Evolutionary conservation across 1,140 invertebrate species (phyloP).

Genomic region (Anadara kagoshimensis): DNA sequence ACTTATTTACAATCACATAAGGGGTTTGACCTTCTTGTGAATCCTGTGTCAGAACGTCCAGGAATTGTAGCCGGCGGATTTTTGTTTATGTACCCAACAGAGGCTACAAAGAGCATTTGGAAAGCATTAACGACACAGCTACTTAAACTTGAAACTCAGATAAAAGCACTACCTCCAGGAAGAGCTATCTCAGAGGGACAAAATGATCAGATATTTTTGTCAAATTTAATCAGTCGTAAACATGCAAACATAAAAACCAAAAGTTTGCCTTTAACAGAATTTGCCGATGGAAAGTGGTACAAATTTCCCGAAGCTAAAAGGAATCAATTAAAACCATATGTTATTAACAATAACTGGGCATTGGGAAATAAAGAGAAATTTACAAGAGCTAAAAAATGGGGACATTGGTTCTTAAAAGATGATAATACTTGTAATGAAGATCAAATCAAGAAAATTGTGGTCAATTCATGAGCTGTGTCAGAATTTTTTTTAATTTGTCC

Average conservation of each 20-base stretch:
- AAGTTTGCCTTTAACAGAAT: slow-evolving; percentile 40
- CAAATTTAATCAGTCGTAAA: slow-evolving; percentile 33
- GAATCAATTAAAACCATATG: slow-evolving; percentile 24
- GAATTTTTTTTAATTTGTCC: too few relatives aligned
- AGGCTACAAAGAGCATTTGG: slow-evolving; percentile 48
- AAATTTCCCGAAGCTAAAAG: slow-evolving; percentile 14
- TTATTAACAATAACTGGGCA: slow-evolving; percentile 57
- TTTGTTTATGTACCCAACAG: slow-evolving; percentile 49
- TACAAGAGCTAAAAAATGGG: slow-evolving; percentile 45
- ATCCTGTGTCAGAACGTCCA: slow-evolving; percentile 39
- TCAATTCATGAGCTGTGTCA: too few relatives aligned
- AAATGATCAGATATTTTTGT: slow-evolving; percentile 56
- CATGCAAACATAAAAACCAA: slow-evolving; percentile 44
- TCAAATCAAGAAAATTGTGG: slow-evolving; percentile 29
- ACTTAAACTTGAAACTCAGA: slow-evolving; percentile 29
- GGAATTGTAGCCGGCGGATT: slow-evolving; percentile 50
- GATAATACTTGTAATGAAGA: slow-evolving; percentile 33
- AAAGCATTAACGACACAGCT: slow-evolving; percentile 41
- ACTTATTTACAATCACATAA: slow-evolving; percentile 27
- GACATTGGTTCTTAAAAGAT: slow-evolving; percentile 51
- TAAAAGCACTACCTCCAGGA: slow-evolving; percentile 23
- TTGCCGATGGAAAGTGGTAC: slow-evolving; percentile 63
- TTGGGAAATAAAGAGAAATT: slow-evolving; percentile 44
- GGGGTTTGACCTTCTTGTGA: slow-evolving; percentile 49
- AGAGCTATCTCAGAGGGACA: slow-evolving; percentile 38